Evolutionary conservation across 1,140 invertebrate species (phyloP).

Genomic region (Adoxophyes honmai): DNA sequence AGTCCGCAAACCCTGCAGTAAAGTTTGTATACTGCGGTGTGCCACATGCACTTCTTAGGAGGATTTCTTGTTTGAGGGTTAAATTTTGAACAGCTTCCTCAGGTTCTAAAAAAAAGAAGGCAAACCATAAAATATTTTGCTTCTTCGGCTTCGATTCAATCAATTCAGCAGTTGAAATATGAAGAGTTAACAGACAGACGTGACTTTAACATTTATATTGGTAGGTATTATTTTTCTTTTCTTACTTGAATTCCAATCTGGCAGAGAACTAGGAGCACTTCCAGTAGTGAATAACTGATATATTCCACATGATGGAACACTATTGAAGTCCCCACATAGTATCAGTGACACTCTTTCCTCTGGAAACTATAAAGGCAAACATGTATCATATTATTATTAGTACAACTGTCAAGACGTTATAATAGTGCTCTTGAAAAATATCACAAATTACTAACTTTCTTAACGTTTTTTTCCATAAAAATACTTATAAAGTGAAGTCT

Average conservation of each 20-base stretch:
- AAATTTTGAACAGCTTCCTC: slow-evolving; percentile 82
- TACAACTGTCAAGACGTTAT: no score
- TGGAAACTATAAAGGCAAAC: slow-evolving; percentile 72
- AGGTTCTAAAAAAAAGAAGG: slow-evolving; percentile 78
- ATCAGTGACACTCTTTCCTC: slow-evolving; percentile 80
- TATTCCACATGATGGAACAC: slow-evolving; percentile 87
- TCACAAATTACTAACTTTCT: no score
- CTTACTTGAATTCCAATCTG: slow-evolving; percentile 89
- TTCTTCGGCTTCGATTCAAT: no score
- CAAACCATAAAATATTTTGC: no score
- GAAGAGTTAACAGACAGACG: no score
- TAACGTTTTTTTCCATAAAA: no score
- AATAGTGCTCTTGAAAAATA: no score
- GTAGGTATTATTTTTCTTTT: slow-evolving; percentile 31
- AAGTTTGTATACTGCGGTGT: slow-evolving; percentile 91
- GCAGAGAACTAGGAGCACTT: slow-evolving; percentile 78
- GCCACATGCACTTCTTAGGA: slow-evolving; percentile 85
- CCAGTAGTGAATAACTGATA: slow-evolving; percentile 86
- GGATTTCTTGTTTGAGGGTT: slow-evolving; percentile 79
- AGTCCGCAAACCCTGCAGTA: slow-evolving; percentile 88
- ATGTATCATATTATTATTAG: neutral
- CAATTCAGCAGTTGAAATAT: no score
- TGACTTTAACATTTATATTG: no score
- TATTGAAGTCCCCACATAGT: slow-evolving; percentile 93
- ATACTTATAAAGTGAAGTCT: no score